These are phyloP conservation scores for Meganola albula DNA, from an alignment of 2,888 invertebrate genomes.

Conservation along the genomic window DNA sequence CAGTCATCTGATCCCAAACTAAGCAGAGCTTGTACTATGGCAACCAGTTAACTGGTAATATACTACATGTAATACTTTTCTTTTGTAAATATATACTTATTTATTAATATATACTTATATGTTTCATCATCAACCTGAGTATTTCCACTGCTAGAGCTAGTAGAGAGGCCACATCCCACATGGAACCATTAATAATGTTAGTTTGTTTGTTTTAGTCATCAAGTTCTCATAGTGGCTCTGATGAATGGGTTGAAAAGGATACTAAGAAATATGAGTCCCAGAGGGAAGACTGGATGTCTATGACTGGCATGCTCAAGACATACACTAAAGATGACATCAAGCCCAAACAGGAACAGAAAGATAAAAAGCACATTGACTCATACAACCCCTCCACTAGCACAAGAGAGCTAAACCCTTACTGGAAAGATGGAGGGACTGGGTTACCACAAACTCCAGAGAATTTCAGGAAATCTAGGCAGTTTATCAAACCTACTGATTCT, in stretches of 20 bases:
- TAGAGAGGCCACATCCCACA: too few species aligned
- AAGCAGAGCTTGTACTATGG: too few species aligned
- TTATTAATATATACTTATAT: too few species aligned
- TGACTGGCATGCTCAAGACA: slow-evolving; percentile 73
- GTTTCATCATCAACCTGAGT: too few species aligned
- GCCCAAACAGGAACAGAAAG: slow-evolving; percentile 67
- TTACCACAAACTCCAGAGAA: slow-evolving; percentile 78
- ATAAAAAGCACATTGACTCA: slow-evolving; percentile 74
- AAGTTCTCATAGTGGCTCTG: slow-evolving; percentile 50
- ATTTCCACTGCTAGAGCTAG: too few species aligned
- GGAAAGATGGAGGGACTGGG: slow-evolving; percentile 93
- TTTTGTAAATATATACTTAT: too few species aligned
- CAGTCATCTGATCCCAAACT: too few species aligned
- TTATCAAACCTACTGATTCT: slow-evolving; percentile 58
- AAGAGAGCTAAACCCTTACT: slow-evolving; percentile 93
- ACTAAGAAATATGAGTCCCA: slow-evolving; percentile 31
- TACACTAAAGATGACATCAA: slow-evolving; percentile 66
- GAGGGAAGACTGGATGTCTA: slow-evolving; percentile 90
- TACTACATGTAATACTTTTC: too few species aligned
- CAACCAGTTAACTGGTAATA: too few species aligned
- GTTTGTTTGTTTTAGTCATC: slow-evolving; percentile 42
- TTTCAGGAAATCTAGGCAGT: slow-evolving; percentile 51
- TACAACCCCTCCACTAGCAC: slow-evolving; percentile 84
- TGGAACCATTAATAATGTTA: too few species aligned
- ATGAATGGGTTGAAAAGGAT: slow-evolving; percentile 81